A percentile compares a stretch with the other conserved stretches of the same genome.
Evolutionary conservation across 2,888 invertebrate species (phyloP).

Genomic region (Coenonympha arcania): DNA sequence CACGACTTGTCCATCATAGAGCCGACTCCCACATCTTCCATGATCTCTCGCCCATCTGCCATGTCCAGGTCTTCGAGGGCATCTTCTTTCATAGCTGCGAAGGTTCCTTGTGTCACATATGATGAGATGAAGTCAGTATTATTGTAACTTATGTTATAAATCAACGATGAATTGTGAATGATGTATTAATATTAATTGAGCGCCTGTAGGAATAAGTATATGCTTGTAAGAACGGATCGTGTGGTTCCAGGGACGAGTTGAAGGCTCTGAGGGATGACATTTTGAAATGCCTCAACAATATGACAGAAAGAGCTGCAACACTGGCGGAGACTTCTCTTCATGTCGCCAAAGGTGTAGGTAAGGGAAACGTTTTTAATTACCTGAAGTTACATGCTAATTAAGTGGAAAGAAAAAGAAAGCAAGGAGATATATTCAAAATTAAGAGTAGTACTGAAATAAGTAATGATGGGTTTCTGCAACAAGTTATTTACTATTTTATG

Average conservation of each 20-base stretch:
- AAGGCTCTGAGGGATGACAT: slow-evolving; percentile 35
- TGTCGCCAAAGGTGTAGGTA: slow-evolving; percentile 38
- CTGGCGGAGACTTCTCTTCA: slow-evolving; percentile 37
- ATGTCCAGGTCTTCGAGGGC: slow-evolving; percentile 7
- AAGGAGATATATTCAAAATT: too few relatives aligned
- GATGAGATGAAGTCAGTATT: slow-evolving; percentile 39
- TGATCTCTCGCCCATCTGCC: not conserved
- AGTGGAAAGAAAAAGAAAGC: too few relatives aligned
- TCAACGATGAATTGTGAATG: too few relatives aligned
- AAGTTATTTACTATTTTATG: too few relatives aligned
- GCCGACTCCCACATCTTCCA: not conserved
- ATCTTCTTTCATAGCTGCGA: slow-evolving; percentile 10
- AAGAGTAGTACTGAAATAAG: too few relatives aligned
- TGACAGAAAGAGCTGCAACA: slow-evolving; percentile 33
- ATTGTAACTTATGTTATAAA: too few relatives aligned
- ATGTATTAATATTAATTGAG: too few relatives aligned
- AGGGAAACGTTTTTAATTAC: slow-evolving; percentile 15
- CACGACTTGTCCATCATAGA: not conserved
- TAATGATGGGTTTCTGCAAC: too few relatives aligned
- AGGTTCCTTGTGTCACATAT: slow-evolving; percentile 30
- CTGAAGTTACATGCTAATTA: not conserved
- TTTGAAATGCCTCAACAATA: slow-evolving; percentile 30
- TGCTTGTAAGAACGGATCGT: not conserved
- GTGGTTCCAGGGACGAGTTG: slow-evolving; percentile 31
- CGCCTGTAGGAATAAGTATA: too few relatives aligned